Conservation (phyloP, 2,888 invertebrate species). For the Balanococcus diminutus region DNA sequence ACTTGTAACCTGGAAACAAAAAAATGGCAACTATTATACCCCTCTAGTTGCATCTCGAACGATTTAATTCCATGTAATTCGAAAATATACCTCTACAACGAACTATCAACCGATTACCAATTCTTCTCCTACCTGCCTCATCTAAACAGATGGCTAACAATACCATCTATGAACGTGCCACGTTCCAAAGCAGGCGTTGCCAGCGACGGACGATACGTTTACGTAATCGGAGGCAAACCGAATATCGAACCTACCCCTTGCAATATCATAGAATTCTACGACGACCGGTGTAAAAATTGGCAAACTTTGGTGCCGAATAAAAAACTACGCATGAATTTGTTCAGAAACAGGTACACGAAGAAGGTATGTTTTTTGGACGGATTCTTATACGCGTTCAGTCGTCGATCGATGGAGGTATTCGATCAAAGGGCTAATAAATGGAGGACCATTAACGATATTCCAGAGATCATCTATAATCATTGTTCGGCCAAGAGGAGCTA, state of each 20-base stretch:
- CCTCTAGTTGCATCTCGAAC: constrained; percentile 3
- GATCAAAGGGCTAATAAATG: constrained; percentile 21
- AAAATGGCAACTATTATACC: constrained; percentile 1
- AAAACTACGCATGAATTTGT: constrained; percentile 11
- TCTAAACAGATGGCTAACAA: constrained; percentile 1
- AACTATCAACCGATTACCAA: constrained; percentile 17
- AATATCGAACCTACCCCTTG: constrained; percentile 1
- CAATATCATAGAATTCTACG: constrained; percentile 33
- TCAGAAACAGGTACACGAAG: constrained; percentile 12
- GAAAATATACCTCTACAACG: constrained; percentile 8
- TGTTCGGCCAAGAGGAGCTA: constrained; percentile 29
- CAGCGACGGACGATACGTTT: constrained; percentile 15
- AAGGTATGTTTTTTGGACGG: constrained; percentile 11
- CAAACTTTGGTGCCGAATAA: neutral
- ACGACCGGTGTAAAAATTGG: constrained; percentile 28
- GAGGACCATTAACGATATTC: constrained; percentile 14
- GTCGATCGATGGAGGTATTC: constrained; percentile 24
- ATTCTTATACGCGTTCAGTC: neutral
- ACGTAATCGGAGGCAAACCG: constrained; percentile 7
- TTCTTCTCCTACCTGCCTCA: constrained; percentile 12
- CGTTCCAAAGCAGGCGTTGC: constrained; percentile 29
- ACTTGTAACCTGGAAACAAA: constrained; percentile 4
- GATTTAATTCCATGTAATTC: neutral
- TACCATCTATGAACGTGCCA: neutral
- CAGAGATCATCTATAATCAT: constrained; percentile 3